Conservation (phyloP, 2,888 invertebrate genomes). For the Meta bourneti region DNA sequence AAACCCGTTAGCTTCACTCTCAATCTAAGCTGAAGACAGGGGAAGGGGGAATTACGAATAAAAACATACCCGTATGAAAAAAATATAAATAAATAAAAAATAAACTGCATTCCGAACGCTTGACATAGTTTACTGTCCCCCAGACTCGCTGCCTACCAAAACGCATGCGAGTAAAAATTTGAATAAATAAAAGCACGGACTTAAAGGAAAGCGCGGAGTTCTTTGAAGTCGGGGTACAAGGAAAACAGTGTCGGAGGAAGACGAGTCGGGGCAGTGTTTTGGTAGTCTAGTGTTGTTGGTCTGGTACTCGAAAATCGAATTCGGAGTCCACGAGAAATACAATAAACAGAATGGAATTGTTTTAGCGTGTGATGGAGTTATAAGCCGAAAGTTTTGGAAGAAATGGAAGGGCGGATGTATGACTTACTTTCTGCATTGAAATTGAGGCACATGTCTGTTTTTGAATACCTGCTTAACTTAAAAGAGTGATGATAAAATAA, state of each 20-base stretch:
- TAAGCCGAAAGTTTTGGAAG: background rate
- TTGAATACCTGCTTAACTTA: too few relatives aligned
- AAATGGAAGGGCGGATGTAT: background rate
- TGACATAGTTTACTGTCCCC: conserved; percentile 39
- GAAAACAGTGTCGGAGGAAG: background rate
- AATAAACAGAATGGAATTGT: background rate
- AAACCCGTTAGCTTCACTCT: conserved; percentile 44
- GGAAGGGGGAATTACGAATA: background rate
- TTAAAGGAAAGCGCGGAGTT: background rate
- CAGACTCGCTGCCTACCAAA: conserved; percentile 2
- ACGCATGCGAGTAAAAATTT: conserved; percentile 25
- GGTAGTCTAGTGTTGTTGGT: conserved; percentile 1
- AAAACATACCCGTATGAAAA: background rate
- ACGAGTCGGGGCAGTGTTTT: background rate
- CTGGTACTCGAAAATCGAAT: background rate
- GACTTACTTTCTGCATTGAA: too few relatives aligned
- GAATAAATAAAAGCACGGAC: conserved; percentile 41
- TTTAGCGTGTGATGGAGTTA: background rate
- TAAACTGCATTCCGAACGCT: background rate
- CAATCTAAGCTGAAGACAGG: conserved; percentile 13
- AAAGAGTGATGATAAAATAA: too few relatives aligned
- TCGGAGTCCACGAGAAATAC: background rate
- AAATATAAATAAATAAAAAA: background rate
- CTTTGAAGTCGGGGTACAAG: conserved; percentile 6
- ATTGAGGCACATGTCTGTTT: too few relatives aligned